Percentiles rank a stretch among this genome's conserved stretches.
Evolutionary conservation across 35 echinoderm and acorn worm genomes (phyloP).

Genomic region (Heliocidaris tuberculata): DNA sequence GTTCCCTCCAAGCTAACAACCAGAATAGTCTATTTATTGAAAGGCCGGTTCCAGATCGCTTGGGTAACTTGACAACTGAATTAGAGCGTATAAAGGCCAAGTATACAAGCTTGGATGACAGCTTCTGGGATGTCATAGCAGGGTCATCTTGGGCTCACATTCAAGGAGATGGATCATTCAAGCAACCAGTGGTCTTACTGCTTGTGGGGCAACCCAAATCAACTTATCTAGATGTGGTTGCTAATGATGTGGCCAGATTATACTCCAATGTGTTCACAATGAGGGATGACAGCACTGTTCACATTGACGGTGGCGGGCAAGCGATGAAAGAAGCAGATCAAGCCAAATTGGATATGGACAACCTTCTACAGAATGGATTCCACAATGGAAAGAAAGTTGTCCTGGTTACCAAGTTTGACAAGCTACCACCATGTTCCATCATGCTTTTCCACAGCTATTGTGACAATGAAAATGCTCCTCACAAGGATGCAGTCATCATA

Average conservation of each 20-base stretch:
- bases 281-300: neutral
- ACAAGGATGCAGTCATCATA: constrained; percentile 63
- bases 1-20: neutral
- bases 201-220: constrained; percentile 21
- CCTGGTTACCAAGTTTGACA: constrained; percentile 58
- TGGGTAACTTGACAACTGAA: neutral
- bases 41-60: neutral
- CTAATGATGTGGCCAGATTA: neutral
- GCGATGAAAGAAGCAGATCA: neutral
- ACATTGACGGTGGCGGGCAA: constrained; percentile 16
- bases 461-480: constrained; percentile 77
- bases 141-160: neutral
- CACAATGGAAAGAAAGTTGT: constrained; percentile 55
- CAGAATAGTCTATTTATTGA: neutral
- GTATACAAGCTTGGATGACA: neutral
- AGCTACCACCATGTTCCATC: constrained; percentile 72
- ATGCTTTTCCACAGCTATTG: constrained; percentile 76
- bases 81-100: neutral
- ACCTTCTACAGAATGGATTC: neutral
- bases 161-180: neutral
- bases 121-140: constrained; percentile 10
- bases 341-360: constrained; percentile 35
- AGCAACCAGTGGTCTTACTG: constrained; percentile 29
- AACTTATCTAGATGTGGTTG: neutral
- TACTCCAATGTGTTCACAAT: neutral